Conservation (phyloP, 2,797 vertebrate species). For the Chelon auratus region DNA sequence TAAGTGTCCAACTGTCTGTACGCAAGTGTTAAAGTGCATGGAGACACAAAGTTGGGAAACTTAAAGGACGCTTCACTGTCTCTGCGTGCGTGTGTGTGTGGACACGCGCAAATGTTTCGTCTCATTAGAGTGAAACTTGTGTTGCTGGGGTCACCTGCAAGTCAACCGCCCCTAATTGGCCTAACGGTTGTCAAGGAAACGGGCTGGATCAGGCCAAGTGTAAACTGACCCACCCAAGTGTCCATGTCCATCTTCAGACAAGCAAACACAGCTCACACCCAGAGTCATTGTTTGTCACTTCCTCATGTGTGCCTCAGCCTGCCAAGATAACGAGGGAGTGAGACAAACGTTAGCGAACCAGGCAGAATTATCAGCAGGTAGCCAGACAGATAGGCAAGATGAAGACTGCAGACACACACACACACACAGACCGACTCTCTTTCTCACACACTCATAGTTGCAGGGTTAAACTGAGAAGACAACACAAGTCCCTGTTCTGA, state of each 20-base stretch:
- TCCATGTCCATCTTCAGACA: conserved; percentile 38
- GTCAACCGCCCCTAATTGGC: conserved; percentile 71
- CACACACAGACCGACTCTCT: neutral
- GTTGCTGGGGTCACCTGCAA: conserved; percentile 70
- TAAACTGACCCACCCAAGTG: conserved; percentile 55
- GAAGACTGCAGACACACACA: conserved; percentile 14
- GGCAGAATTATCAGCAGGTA: conserved; percentile 46
- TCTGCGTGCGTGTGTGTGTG: conserved; percentile 7
- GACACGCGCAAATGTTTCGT: neutral
- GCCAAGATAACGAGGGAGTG: conserved; percentile 50
- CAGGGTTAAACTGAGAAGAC: conserved; percentile 43
- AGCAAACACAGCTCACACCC: conserved; percentile 34
- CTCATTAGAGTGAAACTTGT: conserved; percentile 59
- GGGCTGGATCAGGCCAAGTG: conserved; percentile 47
- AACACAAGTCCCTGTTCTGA: conserved; percentile 40
- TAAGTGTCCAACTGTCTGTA: conserved; percentile 12
- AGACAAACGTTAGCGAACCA: conserved; percentile 51
- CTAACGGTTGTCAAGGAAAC: conserved; percentile 72
- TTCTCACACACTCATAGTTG: conserved; percentile 7
- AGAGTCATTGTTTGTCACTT: conserved; percentile 22
- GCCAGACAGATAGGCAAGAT: conserved; percentile 28
- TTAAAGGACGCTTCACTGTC: neutral
- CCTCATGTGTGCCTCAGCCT: conserved; percentile 21
- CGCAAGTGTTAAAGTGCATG: conserved; percentile 1
- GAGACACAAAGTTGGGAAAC: conserved; percentile 19